Base-by-base conservation (phyloP, 2,797 vertebrate species). In the Sciurus vulgaris region DNA sequence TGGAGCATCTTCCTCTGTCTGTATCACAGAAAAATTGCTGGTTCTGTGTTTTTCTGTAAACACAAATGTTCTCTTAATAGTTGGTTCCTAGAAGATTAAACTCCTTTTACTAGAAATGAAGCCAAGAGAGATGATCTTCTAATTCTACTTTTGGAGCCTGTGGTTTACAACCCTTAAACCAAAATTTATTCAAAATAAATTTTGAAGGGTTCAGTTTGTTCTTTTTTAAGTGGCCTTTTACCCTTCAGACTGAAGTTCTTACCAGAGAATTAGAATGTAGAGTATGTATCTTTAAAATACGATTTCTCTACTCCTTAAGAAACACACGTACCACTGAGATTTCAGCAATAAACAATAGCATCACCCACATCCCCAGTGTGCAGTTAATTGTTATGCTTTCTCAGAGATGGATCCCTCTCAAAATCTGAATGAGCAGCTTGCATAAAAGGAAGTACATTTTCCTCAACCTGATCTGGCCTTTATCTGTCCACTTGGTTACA, bases 401-500 rank as follows among this genome's bases (percentile, higher is more conserved):
- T 12, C 4, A 59, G 65, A 49, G 26, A 47, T 6, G 0, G 22
- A 2, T 69, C 41, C 56, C 72, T 82, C 84, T 94, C 82, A 67
- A 92, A 79, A 85, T 87, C 10, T 44, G 28, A 96, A 94, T 22
- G n/a, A 95, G 38, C 30, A 91, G 56, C 51, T 90, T 89, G 35
- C 79, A 76, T 86, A 44, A 94, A 93, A 93, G 38, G 17, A 89
- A 95, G 11, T 38, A 8, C 33, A n/a, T 35, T 95, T 94, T 70
- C n/a, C 35, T 47, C 26, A 84, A 35, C 26, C n/a, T 54, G 17
- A 47, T 20, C 65, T 70, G 88, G 38, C 54, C 85, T 85, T 72
- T 41, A 59, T 87, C 67, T n/a, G 44, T 18, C 93, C 81, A 73
- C 72, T 91, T 93, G 76, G 24, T 95, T 95, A 76, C 83, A 33